A percentile compares a stretch with the other conserved stretches of the same genome.
phyloP scores from a whole-genome alignment of 1,140 invertebrate species.

The Trichonephila inaurata region DNA sequence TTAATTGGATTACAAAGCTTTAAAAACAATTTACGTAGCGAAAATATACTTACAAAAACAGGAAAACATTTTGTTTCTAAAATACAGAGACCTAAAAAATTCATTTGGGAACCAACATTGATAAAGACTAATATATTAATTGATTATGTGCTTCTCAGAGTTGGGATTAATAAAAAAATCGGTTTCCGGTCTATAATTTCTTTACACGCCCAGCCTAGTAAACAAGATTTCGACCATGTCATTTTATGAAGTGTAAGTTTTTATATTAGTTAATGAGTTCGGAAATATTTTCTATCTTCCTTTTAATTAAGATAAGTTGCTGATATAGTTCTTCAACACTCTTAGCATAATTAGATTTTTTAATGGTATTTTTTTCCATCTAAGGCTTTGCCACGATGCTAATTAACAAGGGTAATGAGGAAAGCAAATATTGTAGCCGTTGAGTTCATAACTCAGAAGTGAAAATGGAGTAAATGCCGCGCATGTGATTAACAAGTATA shows the following conservation, averaged over 20 bases:
- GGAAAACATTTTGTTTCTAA: too few species aligned
- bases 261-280: background rate
- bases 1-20: too few species aligned
- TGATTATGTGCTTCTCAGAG: too few species aligned
- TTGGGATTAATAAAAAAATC: background rate
- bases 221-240: background rate
- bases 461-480: background rate
- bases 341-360: conserved; percentile 28
- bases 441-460: background rate
- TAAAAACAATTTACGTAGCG: too few species aligned
- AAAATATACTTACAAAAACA: too few species aligned
- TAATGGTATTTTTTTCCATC: background rate
- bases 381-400: background rate
- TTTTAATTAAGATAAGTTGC: conserved; percentile 18
- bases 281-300: background rate
- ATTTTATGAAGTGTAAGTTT: conserved; percentile 10
- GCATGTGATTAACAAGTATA: background rate
- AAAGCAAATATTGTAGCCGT: conserved; percentile 6
- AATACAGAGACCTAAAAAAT: too few species aligned
- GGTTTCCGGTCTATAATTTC: background rate
- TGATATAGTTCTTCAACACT: conserved; percentile 22
- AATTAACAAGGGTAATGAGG: conserved; percentile 10
- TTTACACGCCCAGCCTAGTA: background rate
- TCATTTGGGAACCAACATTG: too few species aligned
- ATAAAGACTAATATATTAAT: too few species aligned